Percentiles rank a stretch among this genome's conserved stretches.
Evolutionary conservation across 2,888 invertebrate genomes (phyloP).

Genomic region (Trichacis sp.): DNA sequence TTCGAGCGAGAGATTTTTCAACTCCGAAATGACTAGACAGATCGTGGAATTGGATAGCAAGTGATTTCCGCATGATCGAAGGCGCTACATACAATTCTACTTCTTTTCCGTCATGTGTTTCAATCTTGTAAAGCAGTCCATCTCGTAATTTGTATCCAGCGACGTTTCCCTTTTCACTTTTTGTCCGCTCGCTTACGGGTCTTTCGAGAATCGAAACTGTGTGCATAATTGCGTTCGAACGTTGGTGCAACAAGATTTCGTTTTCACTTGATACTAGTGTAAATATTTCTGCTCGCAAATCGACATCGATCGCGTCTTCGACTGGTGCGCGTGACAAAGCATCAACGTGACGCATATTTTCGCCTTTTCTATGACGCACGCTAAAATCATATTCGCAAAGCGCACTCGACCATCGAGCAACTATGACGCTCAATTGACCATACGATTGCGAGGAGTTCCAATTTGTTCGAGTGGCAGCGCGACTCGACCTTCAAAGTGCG

Average conservation of each 20-base stretch:
- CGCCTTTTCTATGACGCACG: background rate
- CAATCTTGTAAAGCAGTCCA: background rate
- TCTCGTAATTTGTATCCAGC: background rate
- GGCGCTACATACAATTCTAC: slow-evolving; percentile 18
- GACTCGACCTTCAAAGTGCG: no score
- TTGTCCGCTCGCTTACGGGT: background rate
- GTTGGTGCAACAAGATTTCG: background rate
- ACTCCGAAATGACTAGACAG: slow-evolving; percentile 38
- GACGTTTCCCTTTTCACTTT: background rate
- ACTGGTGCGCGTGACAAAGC: slow-evolving; percentile 2
- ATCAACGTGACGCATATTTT: background rate
- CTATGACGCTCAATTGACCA: no score
- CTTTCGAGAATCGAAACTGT: background rate
- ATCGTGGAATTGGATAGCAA: slow-evolving; percentile 39
- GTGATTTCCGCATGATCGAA: no score
- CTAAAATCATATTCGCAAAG: background rate
- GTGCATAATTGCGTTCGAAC: background rate
- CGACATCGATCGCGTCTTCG: background rate
- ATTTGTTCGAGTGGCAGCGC: background rate
- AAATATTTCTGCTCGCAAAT: background rate
- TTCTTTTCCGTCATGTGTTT: no score
- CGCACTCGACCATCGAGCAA: background rate
- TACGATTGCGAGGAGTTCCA: background rate
- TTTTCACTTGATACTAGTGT: background rate
- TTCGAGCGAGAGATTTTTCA: slow-evolving; percentile 26